Evolutionary conservation across 2,113 vertebrate genomes (phyloP).

Genomic region (Barbus barbus): DNA sequence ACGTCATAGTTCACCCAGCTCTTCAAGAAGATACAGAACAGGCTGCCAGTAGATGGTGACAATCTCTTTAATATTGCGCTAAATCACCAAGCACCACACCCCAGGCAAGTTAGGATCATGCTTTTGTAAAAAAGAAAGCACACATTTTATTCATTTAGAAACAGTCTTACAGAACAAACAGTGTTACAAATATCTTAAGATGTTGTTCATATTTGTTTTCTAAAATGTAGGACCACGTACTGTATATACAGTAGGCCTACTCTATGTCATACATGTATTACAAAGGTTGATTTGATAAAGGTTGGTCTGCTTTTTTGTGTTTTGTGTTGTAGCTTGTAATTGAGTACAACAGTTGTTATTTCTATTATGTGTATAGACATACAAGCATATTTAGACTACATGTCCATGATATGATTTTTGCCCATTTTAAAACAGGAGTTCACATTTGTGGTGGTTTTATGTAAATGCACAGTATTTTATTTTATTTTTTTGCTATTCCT

Average conservation of each 20-base stretch:
- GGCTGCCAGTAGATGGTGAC: constrained; percentile 58
- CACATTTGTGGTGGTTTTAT: background rate
- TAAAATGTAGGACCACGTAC: background rate
- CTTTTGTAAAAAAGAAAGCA: background rate
- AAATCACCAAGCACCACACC: constrained; percentile 1
- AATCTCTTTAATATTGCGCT: constrained; percentile 4
- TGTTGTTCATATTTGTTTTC: background rate
- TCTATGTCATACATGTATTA: background rate
- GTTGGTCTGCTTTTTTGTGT: background rate
- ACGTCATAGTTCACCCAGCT: no score
- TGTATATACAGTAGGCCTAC: background rate
- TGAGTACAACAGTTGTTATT: background rate
- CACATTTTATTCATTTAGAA: background rate
- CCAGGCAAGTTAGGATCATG: background rate
- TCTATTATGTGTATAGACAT: background rate
- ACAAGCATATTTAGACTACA: background rate
- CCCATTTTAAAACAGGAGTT: background rate
- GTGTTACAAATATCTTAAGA: background rate
- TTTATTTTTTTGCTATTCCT: no score
- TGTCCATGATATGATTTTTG: background rate
- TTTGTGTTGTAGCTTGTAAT: background rate
- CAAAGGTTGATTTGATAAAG: background rate
- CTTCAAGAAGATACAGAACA: background rate
- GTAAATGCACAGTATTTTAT: background rate
- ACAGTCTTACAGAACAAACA: background rate